These are phyloP conservation scores for Teleogryllus occipitalis DNA, from an alignment of 1,140 invertebrate genomes.

Conservation along the genomic window DNA sequence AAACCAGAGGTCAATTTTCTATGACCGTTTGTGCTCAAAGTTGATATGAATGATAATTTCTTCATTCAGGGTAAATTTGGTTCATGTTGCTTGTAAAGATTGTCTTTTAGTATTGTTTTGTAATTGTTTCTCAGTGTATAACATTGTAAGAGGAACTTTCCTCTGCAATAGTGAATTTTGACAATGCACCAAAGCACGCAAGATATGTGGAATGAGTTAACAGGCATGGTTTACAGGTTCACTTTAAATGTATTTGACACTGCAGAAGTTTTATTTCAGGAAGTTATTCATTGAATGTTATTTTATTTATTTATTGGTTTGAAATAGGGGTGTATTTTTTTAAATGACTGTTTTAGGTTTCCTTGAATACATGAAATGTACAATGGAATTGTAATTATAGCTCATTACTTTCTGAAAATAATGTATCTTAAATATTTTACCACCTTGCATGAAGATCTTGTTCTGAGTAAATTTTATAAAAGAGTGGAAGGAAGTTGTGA, in stretches of 20 bases:
- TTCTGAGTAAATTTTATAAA: background rate
- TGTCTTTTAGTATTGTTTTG: no score
- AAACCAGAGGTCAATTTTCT: background rate
- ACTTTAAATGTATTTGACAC: no score
- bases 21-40: background rate
- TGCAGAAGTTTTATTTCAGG: no score
- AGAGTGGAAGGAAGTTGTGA: background rate
- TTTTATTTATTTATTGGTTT: constrained; percentile 2
- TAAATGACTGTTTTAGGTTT: background rate
- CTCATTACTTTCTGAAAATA: background rate
- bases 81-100: no score
- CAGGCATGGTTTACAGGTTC: no score
- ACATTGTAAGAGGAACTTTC: no score
- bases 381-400: background rate
- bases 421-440: background rate
- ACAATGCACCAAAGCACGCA: no score
- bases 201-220: no score
- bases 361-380: background rate
- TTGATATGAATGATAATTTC: background rate
- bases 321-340: background rate
- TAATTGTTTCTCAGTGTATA: no score
- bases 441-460: background rate
- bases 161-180: no score
- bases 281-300: background rate
- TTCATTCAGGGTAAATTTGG: no score